Conservation (phyloP, 64 coral and sea anemone genomes). For the Porites lutea region DNA sequence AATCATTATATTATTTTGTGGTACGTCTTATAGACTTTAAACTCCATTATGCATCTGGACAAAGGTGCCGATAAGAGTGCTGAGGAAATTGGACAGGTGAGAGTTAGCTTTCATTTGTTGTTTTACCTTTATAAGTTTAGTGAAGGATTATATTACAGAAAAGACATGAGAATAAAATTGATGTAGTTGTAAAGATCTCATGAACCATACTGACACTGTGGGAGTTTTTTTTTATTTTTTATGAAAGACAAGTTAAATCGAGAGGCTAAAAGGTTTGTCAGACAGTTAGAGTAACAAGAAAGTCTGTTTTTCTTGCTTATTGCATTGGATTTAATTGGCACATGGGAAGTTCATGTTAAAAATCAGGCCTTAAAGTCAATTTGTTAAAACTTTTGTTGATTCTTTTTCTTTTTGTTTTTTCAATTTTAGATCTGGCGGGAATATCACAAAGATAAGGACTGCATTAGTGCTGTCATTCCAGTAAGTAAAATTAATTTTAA, state of each 20-base stretch:
- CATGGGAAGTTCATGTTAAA: no score
- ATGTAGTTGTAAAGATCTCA: no score
- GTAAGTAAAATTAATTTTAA: conserved; percentile 25
- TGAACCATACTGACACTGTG: no score
- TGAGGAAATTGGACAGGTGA: conserved; percentile 61
- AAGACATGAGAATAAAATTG: no score
- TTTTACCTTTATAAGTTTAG: background rate
- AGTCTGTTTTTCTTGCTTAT: no score
- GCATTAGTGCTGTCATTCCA: conserved; percentile 80
- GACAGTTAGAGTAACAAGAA: no score
- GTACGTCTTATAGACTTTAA: conserved; percentile 28
- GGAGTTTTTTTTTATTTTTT: no score
- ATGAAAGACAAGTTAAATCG: no score
- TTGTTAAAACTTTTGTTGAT: background rate
- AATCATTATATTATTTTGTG: no score
- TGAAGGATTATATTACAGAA: background rate
- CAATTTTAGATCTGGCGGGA: conserved; percentile 81
- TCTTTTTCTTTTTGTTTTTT: conserved; percentile 7
- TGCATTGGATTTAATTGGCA: no score
- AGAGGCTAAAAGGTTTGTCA: no score
- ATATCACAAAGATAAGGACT: conserved; percentile 78
- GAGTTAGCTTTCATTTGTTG: background rate
- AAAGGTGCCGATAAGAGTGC: conserved; percentile 28
- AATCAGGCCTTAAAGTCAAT: background rate
- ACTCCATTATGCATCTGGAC: conserved; percentile 58